Conservation (phyloP, 1,140 invertebrate genomes). For the Hyphantria cunea region DNA sequence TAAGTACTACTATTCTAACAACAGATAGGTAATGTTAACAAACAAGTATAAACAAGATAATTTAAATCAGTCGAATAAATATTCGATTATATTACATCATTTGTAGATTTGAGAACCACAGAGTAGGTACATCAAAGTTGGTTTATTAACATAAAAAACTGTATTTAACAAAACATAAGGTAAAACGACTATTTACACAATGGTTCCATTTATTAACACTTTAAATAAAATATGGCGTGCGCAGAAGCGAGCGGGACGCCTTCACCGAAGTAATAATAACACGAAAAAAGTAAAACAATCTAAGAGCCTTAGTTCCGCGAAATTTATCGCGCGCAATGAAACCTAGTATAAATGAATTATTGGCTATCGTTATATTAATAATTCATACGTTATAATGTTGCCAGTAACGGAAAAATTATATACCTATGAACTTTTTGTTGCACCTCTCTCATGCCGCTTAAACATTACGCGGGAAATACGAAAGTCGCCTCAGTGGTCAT, state of each 20-base stretch:
- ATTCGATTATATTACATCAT: no score
- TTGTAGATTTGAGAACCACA: no score
- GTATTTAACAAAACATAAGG: no score
- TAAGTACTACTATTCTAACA: no score
- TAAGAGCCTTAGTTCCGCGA: conserved; percentile 36
- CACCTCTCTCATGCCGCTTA: neutral
- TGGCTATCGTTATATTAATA: conserved; percentile 35
- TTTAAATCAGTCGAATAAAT: no score
- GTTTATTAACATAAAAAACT: no score
- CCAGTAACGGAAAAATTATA: conserved; percentile 32
- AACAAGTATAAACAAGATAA: no score
- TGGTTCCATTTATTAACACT: conserved; percentile 12
- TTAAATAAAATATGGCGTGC: conserved; percentile 26
- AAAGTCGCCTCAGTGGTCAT: no score
- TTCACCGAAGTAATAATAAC: conserved; percentile 19
- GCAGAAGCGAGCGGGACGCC: conserved; percentile 1
- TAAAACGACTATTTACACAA: no score
- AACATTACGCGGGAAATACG: no score
- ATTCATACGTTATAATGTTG: conserved; percentile 31
- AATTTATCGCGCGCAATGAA: conserved; percentile 36
- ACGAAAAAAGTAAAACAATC: conserved; percentile 28
- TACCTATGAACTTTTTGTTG: conserved; percentile 23
- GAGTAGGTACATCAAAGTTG: no score
- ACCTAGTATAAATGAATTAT: conserved; percentile 35
- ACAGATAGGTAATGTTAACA: no score